Evolutionary conservation across 2,797 vertebrate genomes (phyloP).

Genomic region (Vireo griseus): DNA sequence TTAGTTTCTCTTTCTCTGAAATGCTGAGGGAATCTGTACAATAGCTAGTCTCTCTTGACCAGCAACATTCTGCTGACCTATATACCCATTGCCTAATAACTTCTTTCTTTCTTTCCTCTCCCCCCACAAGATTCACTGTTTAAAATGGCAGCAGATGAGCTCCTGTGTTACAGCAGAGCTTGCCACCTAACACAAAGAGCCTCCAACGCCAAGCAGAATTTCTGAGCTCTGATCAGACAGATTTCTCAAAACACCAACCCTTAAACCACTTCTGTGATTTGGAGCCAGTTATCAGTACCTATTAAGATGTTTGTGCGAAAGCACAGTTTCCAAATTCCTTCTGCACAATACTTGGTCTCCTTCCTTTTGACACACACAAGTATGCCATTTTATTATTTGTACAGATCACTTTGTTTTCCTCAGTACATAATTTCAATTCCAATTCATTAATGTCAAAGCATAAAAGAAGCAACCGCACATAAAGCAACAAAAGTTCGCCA

Average conservation of each 20-base stretch:
- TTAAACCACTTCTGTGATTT: not conserved
- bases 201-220: not conserved
- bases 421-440: slow-evolving; percentile 25
- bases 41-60: not conserved
- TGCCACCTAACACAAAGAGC: not conserved
- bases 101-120: not conserved
- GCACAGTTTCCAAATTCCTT: slow-evolving; percentile 24
- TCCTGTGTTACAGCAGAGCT: not conserved
- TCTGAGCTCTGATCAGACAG: not conserved
- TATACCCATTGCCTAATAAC: not conserved
- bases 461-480: slow-evolving; percentile 18
- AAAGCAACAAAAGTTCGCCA: slow-evolving; percentile 37
- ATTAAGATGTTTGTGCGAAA: slow-evolving; percentile 39
- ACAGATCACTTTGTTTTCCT: slow-evolving; percentile 43
- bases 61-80: not conserved
- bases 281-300: slow-evolving; percentile 12
- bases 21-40: not conserved
- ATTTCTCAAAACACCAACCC: not conserved
- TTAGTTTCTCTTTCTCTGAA: not conserved
- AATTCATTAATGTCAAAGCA: slow-evolving; percentile 56
- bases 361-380: slow-evolving; percentile 2
- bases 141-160: not conserved
- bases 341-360: not conserved
- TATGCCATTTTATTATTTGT: slow-evolving; percentile 25
- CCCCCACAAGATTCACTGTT: not conserved